A percentile compares a stretch with the other conserved stretches of the same genome.
Evolutionary conservation across 2,113 vertebrate genomes (phyloP).

Genomic region (Artemisiospiza belli): DNA sequence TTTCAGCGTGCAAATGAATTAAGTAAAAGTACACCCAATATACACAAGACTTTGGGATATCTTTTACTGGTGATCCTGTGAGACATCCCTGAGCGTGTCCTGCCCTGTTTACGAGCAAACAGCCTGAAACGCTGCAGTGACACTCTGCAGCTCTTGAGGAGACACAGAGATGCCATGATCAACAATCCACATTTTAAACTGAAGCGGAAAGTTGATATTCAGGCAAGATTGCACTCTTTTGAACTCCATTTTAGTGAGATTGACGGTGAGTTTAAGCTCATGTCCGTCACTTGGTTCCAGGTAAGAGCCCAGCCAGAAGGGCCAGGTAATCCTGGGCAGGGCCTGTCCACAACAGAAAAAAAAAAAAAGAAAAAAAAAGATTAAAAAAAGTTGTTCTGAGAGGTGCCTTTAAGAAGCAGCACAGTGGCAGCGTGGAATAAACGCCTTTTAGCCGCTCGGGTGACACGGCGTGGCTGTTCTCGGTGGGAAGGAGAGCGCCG

Average conservation of each 20-base stretch:
- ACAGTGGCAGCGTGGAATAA: neutral
- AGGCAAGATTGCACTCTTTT: neutral
- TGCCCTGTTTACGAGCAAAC: neutral
- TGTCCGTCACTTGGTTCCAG: neutral
- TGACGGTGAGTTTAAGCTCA: neutral
- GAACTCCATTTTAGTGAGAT: neutral
- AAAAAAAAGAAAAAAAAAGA: too few species aligned
- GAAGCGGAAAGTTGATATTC: neutral
- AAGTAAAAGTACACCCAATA: neutral
- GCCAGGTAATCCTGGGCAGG: neutral
- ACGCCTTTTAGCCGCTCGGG: neutral
- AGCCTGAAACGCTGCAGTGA: neutral
- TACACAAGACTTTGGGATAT: neutral
- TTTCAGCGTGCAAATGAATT: neutral
- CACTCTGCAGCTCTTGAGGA: neutral
- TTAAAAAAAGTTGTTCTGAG: neutral
- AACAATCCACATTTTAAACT: neutral
- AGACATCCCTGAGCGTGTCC: neutral
- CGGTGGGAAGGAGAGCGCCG: fast-evolving
- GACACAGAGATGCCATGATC: neutral
- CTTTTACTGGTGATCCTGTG: neutral
- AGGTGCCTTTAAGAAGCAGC: neutral
- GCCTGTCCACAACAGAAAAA: neutral
- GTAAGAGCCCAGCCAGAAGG: neutral
- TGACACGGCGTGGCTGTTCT: fast-evolving